Evolutionary conservation across 2,113 vertebrate genomes (phyloP), one percentile per base, ranked within the genome.

Genomic region (Nansenia antarctica): DNA sequence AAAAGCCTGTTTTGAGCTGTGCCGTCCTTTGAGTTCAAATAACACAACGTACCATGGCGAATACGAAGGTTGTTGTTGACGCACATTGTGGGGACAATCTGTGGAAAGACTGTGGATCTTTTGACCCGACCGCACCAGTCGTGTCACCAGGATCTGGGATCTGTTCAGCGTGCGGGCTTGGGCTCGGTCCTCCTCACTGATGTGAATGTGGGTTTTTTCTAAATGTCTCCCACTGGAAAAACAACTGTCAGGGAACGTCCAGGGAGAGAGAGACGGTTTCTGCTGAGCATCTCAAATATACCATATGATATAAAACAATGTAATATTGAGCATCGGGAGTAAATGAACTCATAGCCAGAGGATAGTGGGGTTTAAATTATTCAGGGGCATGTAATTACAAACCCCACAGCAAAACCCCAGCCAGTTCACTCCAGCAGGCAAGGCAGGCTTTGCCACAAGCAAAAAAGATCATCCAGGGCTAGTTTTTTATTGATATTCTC

Each of bases 401-500:
- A 71, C 74, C 71, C 70, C 70, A n/a, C n/a, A 37, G 70, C 79
- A 76, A n/a, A n/a, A n/a, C n/a, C n/a, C n/a, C n/a, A n/a, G 76
- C 71, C 72, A 76, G 79, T 64, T n/a, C 53, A 47, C 62, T 66
- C 69, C 72, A 61, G 72, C 70, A 12, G 66, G 31, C 9, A 31
- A n/a, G n/a, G 58, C 62, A 66, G 68, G n/a, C 81, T 85, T 88
- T 76, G 88, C 89, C 85, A 88, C 80, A 62, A 89, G 88, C 85
- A 84, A 87, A 87, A 84, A 87, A 87, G 85, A 85, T 86, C 79
- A 84, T 82, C 84, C 80, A 57, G 75, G 82, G 80, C 83, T n/a
- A 70, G 83, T 78, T 82, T 83, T 90, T 90, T 90, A 88, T 88
- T 87, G 80, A 88, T 87, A 86, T 86, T 88, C 77, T 83, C 82